Evolutionary conservation across 1,140 invertebrate genomes (phyloP), one percentile per base, ranked within the genome.

Genomic region (Dinoponera quadriceps): DNA sequence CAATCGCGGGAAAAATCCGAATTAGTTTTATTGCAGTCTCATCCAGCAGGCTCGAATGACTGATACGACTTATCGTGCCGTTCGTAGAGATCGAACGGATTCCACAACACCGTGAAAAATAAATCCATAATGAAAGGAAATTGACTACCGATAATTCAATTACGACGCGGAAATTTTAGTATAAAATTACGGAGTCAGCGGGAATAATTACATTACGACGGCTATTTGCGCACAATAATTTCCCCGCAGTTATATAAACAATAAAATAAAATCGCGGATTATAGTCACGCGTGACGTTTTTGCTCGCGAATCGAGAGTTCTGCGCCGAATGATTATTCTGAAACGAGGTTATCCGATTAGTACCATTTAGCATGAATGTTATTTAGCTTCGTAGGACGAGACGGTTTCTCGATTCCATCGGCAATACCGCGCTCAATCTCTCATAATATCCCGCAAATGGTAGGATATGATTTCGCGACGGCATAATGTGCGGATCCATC

Each of bases 1-100:
- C 65, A 80, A 80, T 80, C 14, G 75, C 75, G 25, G 7, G 49
- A 78, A 55, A 69, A 69, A 78, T 13, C 51, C 48, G 75, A 20
- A 38, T 69, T 71, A 80, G 13, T 80, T 80, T 20, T 77, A 66
- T 77, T 66, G 38, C 13, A 16, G 38, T 7, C 49, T 59, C 55
- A 16, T 80, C 38, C 71, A 51, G 22, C 7, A 13, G 7, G 44
- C 69, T 29, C 16, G 22, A 13, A 27, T 44, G 27, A 80, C 33
- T 29, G 63, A 27, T 49, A 9, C 38, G 29, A 80, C 29, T 48
- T 14, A 29, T 68, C 20, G 16, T 16, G 33, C 66, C 65, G 1
- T 1, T 51, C 9, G 11, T 54, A 54, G 18, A 77, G 54, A 22
- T 54, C 51, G 65, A 51, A 44, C 27, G 66, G 51, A 77, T 66